A percentile compares a stretch with the other conserved stretches of the same genome.
Evolutionary conservation across 2,888 invertebrate genomes (phyloP).

Genomic region (Himalopsyche anomala): DNA sequence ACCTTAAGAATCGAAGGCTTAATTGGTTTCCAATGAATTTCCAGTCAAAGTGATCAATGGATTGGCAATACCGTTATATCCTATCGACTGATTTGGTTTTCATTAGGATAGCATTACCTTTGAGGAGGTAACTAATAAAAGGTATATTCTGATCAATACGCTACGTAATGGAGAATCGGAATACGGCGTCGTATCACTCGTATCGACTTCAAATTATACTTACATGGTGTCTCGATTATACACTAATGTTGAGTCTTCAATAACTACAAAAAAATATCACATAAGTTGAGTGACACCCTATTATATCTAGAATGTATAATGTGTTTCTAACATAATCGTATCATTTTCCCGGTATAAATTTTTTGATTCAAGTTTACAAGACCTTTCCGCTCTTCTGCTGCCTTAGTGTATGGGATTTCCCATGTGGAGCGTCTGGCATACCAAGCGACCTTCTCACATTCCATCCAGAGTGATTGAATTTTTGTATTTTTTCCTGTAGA

Average conservation of each 20-base stretch:
- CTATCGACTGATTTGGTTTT: conserved; percentile 66
- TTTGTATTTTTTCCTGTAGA: neutral
- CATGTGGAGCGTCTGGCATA: conserved; percentile 64
- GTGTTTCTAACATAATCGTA: conserved; percentile 49
- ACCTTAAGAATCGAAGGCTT: neutral
- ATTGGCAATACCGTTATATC: conserved; percentile 65
- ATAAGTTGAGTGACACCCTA: conserved; percentile 41
- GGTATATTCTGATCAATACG: conserved; percentile 64
- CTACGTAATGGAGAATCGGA: neutral
- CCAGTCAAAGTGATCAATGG: conserved; percentile 64
- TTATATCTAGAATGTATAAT: conserved; percentile 49
- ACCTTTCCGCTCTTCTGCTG: conserved; percentile 73
- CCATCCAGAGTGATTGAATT: conserved; percentile 44
- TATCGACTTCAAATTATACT: neutral
- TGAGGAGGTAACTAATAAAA: conserved; percentile 63
- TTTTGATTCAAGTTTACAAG: conserved; percentile 47
- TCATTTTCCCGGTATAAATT: conserved; percentile 56
- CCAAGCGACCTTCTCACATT: conserved; percentile 56
- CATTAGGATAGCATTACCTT: conserved; percentile 62
- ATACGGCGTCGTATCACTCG: neutral
- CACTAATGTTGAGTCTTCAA: neutral
- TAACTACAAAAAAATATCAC: neutral
- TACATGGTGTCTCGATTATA: neutral
- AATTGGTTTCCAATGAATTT: conserved; percentile 60
- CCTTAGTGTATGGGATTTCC: conserved; percentile 71